Percentiles rank a stretch among this genome's conserved stretches.
Evolutionary conservation across 2,888 invertebrate species (phyloP).

Genomic region (Petrophora chlorosata): DNA sequence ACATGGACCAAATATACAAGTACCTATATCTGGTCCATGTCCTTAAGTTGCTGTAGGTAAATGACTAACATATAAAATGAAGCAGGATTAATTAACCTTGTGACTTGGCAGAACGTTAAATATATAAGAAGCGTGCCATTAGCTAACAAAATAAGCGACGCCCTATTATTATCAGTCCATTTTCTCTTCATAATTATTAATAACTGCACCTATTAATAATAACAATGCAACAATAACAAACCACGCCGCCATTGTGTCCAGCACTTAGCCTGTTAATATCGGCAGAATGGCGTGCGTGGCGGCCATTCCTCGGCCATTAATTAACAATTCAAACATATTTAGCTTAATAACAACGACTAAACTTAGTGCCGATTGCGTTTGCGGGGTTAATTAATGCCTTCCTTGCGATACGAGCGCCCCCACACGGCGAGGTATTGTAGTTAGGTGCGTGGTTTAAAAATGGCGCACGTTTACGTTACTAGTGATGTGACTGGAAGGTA

Average conservation of each 20-base stretch:
- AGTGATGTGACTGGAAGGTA: not conserved
- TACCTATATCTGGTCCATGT: no score
- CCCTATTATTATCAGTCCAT: no score
- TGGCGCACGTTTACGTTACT: conserved; percentile 16
- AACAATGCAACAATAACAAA: conserved; percentile 45
- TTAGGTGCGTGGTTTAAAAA: conserved; percentile 17
- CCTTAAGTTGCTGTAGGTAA: no score
- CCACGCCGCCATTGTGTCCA: conserved; percentile 32
- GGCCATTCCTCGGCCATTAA: conserved; percentile 62
- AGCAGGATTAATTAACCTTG: no score
- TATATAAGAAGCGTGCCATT: no score
- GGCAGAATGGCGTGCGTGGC: conserved; percentile 59
- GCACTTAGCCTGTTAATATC: conserved; percentile 28
- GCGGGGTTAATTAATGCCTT: conserved; percentile 57
- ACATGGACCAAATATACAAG: no score
- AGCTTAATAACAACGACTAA: conserved; percentile 72
- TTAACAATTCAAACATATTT: conserved; percentile 79
- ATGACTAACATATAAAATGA: no score
- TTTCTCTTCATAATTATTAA: conserved; percentile 1
- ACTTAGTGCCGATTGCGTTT: conserved; percentile 63
- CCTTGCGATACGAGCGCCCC: conserved; percentile 34
- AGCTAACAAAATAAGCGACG: not conserved
- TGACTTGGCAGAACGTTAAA: no score
- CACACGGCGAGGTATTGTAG: conserved; percentile 10
- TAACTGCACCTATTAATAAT: conserved; percentile 18